Evolutionary conservation across 2,888 invertebrate species (phyloP).

Genomic region (Caenorhabditis sp.): DNA sequence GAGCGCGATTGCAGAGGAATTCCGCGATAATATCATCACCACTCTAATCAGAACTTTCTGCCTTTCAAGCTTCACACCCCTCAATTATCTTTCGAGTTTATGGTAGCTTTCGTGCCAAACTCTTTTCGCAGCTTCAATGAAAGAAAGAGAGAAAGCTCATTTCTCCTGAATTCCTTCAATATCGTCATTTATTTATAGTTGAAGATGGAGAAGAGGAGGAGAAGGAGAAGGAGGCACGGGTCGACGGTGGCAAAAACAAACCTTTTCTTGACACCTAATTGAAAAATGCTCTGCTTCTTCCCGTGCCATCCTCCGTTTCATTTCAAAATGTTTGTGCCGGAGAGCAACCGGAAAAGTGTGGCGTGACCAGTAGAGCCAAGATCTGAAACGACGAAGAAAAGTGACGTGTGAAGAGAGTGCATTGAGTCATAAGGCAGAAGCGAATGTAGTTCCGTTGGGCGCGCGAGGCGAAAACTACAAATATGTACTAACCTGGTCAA

Average conservation of each 20-base stretch:
- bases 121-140: not conserved
- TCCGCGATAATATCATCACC: too few relatives aligned
- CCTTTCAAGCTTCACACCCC: not conserved
- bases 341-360: constrained; percentile 39
- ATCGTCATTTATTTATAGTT: constrained; percentile 40
- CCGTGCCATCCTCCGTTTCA: constrained; percentile 35
- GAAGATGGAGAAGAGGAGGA: not conserved
- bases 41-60: not conserved
- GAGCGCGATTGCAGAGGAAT: too few relatives aligned
- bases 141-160: too few relatives aligned
- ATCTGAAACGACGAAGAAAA: not conserved
- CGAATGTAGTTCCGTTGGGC: constrained; percentile 30
- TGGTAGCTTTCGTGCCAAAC: not conserved
- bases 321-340: constrained; percentile 41
- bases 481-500: not conserved
- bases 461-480: not conserved
- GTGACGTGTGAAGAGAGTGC: constrained; percentile 22
- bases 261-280: constrained; percentile 57
- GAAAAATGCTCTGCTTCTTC: constrained; percentile 38
- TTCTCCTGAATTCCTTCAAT: constrained; percentile 15
- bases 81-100: constrained; percentile 9
- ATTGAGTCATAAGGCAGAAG: constrained; percentile 18
- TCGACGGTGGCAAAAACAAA: constrained; percentile 34
- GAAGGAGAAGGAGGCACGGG: constrained; percentile 5
- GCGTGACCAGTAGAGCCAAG: constrained; percentile 35